These are phyloP conservation scores for Rhadina sibilatrix DNA, from an alignment of 2,113 vertebrate genomes.

Conservation along the genomic window DNA sequence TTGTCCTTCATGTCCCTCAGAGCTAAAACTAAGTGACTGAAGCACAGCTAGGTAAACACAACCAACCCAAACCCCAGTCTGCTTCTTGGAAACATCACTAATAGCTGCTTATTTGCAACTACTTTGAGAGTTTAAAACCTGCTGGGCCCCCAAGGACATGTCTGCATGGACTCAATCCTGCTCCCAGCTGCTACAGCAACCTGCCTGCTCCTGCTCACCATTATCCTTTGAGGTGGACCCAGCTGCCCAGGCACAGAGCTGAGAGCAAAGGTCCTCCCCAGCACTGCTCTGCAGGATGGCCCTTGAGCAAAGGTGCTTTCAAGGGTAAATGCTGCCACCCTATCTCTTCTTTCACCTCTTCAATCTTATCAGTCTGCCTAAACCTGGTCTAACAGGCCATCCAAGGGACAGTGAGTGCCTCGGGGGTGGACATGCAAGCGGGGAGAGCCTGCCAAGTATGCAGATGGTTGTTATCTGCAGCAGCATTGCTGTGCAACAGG, in stretches of 20 bases:
- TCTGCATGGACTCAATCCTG: neutral
- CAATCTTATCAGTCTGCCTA: conserved; percentile 51
- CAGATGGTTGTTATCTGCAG: conserved; percentile 57
- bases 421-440: conserved; percentile 19
- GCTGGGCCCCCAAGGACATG: neutral
- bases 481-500: conserved; percentile 33
- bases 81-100: neutral
- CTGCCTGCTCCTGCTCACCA: neutral
- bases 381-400: conserved; percentile 53
- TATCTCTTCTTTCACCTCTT: conserved; percentile 54
- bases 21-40: neutral
- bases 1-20: neutral
- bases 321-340: neutral
- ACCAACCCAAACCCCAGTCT: neutral
- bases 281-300: neutral
- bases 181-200: neutral
- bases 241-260: neutral
- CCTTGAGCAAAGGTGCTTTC: neutral
- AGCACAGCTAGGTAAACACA: neutral
- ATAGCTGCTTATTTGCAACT: neutral
- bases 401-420: conserved; percentile 37
- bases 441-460: conserved; percentile 42
- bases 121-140: neutral
- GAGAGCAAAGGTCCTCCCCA: neutral
- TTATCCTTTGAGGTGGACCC: accelerated